Evolutionary conservation across 2,888 invertebrate species (phyloP), one percentile per base, ranked within the genome.

Genomic region (Scrobipalpa atriplicella): DNA sequence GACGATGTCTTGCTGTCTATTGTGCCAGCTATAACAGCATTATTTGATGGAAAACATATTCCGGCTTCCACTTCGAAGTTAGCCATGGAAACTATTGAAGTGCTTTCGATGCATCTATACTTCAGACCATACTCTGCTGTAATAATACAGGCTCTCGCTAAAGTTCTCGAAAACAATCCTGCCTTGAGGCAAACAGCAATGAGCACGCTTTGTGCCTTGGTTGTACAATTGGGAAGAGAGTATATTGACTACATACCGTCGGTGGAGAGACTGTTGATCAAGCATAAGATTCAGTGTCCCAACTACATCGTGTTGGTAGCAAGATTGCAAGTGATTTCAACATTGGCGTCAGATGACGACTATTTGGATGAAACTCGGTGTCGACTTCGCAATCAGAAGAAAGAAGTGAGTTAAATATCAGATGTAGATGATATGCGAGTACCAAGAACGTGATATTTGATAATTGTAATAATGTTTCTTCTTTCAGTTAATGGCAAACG

Each of bases 1-100:
- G 98, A 99, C 76, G 99, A 99, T 82, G 99, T 99, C 81, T 93
- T 99, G 69, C 97, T 99, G 77, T 94, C 99, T 60, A 95, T 99
- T 67, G 94, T 99, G 56, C 99, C 99, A 0, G 98, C 99, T 0
- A 96, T 99, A 66, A 98, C 99, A 0, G 95, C 95, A 71, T 90
- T 99, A 16, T 98, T 99, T 81, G 98, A 99, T 77, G 96, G 97
- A 0, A 94, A 95, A 2, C 98, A 98, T 78, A 95, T 96, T 74
- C 97, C 98, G 0, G 90, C 95, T 16, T 91, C 95, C 16, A 97
- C 98, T 73, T 95, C 95, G 0, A 94, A 94, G 74, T 93, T 95
- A 54, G 96, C 97, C 0, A 89, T 97, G 78, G 96, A 96, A 79
- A 99, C 99, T 0, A 96, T 99, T 16, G 97, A 98, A 79, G 95